phyloP scores from a whole-genome alignment of 2,113 vertebrate species.

The Redunca redunca region DNA sequence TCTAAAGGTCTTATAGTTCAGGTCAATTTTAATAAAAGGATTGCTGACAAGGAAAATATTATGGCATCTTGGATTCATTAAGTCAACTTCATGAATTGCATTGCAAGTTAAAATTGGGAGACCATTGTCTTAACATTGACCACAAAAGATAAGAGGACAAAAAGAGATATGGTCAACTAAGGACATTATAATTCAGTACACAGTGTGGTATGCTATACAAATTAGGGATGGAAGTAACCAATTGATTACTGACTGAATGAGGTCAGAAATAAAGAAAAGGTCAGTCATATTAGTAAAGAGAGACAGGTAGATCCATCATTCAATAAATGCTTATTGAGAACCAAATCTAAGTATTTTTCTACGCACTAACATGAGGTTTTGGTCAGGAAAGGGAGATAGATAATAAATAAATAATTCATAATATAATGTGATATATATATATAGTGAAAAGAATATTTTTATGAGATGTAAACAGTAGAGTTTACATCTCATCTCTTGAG shows the following conservation, averaged over 20 bases:
- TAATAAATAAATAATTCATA: background rate
- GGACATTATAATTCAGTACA: background rate
- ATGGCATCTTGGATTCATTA: background rate
- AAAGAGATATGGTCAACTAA: background rate
- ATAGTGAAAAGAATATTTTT: background rate
- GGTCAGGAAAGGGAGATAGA: background rate
- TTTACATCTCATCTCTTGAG: background rate
- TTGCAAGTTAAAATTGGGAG: background rate
- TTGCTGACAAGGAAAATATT: background rate
- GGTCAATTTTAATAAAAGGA: background rate
- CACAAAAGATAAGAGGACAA: background rate
- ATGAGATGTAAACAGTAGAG: background rate
- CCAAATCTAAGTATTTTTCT: background rate
- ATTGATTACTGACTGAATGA: background rate
- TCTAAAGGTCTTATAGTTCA: background rate
- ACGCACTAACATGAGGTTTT: background rate
- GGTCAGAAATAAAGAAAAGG: background rate
- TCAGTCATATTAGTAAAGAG: background rate
- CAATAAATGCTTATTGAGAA: background rate
- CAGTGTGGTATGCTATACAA: background rate
- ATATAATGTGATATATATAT: background rate
- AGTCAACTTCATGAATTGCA: background rate
- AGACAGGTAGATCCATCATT: background rate
- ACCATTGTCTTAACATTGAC: background rate
- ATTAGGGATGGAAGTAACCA: background rate